These are phyloP conservation scores for Deilephila elpenor DNA, from an alignment of 2,888 invertebrate genomes.

Conservation along the genomic window DNA sequence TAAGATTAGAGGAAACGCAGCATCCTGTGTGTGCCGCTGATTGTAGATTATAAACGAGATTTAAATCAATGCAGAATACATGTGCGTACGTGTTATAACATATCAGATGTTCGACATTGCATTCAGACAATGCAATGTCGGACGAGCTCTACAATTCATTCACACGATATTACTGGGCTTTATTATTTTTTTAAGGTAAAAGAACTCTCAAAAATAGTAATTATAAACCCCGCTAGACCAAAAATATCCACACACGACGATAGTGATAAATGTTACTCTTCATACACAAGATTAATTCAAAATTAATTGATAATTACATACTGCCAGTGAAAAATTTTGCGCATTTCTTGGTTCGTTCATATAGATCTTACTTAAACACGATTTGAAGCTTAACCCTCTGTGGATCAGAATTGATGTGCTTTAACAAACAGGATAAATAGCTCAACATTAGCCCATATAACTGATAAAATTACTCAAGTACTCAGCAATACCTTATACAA, in stretches of 20 bases:
- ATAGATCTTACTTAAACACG: no score
- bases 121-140: not conserved
- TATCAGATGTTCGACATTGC: no score
- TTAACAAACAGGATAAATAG: not conserved
- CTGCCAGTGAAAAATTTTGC: no score
- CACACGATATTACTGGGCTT: not conserved
- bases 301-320: no score
- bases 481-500: not conserved
- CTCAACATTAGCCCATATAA: not conserved
- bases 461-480: not conserved
- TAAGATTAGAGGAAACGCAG: not conserved
- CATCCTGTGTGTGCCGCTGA: not conserved
- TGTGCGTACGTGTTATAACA: conserved; percentile 5
- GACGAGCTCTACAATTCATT: not conserved
- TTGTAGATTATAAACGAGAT: conserved; percentile 10
- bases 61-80: conserved; percentile 12
- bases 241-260: no score
- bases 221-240: no score
- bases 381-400: no score
- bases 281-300: no score
- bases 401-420: not conserved
- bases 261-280: no score
- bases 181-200: not conserved
- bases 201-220: no score
- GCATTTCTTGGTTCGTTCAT: no score